These are phyloP conservation scores for Prosopocoilus inquinatus DNA, from an alignment of 2,888 invertebrate genomes.

Conservation along the genomic window DNA sequence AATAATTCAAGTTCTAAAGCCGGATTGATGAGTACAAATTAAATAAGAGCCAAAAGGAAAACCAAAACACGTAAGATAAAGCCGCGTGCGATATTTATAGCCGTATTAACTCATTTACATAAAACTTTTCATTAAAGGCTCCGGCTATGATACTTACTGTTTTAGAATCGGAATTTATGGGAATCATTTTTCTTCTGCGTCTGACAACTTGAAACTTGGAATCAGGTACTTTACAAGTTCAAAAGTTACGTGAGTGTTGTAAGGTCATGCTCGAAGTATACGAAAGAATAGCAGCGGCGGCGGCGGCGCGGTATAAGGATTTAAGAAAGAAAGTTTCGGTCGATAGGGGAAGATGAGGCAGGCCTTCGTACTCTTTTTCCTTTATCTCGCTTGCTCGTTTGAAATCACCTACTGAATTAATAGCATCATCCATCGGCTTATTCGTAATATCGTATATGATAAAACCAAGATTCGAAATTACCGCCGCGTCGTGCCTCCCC, in stretches of 20 bases:
- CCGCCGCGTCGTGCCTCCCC: too few species aligned
- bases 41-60: too few species aligned
- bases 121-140: constrained; percentile 13
- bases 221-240: constrained; percentile 23
- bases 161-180: constrained; percentile 19
- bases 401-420: too few species aligned
- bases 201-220: constrained; percentile 21
- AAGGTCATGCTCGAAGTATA: constrained; percentile 13
- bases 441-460: too few species aligned
- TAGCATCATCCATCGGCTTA: too few species aligned
- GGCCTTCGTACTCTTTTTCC: too few species aligned
- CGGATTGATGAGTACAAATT: too few species aligned
- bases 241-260: constrained; percentile 19
- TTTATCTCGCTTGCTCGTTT: too few species aligned
- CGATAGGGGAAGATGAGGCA: too few species aligned
- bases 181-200: constrained; percentile 20
- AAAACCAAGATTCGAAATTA: too few species aligned
- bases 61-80: too few species aligned
- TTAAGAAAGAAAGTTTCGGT: constrained; percentile 14
- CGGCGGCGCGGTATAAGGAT: constrained; percentile 14
- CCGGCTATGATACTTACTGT: constrained; percentile 14
- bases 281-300: constrained; percentile 1
- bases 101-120: background rate
- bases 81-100: too few species aligned
- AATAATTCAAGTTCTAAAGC: background rate